phyloP scores from a whole-genome alignment of 2,888 invertebrate species.

The Antheraea assamensis region DNA sequence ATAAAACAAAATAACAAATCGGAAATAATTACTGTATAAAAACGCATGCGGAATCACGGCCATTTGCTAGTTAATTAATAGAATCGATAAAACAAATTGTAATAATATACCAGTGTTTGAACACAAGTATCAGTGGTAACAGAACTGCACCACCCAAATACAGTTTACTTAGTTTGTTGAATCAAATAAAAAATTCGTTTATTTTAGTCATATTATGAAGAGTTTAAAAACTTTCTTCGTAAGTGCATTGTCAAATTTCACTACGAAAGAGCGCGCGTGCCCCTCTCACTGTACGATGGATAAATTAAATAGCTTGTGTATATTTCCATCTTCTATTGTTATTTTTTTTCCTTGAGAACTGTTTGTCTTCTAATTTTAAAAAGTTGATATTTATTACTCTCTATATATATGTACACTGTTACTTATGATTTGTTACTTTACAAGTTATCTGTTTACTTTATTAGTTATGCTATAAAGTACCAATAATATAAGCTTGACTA shows the following conservation, averaged over 20 bases:
- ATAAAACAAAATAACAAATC: too few species aligned
- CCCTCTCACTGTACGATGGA: constrained; percentile 59
- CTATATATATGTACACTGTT: neutral
- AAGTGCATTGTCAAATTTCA: constrained; percentile 76
- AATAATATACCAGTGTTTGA: neutral
- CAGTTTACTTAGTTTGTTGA: constrained; percentile 29
- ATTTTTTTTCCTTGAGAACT: constrained; percentile 26
- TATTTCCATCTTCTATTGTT: constrained; percentile 59
- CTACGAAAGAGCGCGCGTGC: constrained; percentile 53
- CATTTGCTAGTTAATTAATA: too few species aligned
- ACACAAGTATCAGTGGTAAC: neutral
- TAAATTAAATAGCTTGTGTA: constrained; percentile 48
- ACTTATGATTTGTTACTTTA: neutral
- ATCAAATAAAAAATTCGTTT: constrained; percentile 49
- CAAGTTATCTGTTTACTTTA: neutral
- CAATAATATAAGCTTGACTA: neutral
- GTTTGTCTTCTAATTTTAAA: constrained; percentile 38
- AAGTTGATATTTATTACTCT: neutral
- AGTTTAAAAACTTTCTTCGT: constrained; percentile 72
- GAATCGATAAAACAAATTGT: neutral
- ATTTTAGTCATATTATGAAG: constrained; percentile 65
- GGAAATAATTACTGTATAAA: too few species aligned
- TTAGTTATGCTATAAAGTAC: neutral
- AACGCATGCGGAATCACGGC: too few species aligned
- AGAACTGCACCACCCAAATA: constrained; percentile 20